Percentiles rank a stretch among this genome's conserved stretches.
Evolutionary conservation across 2,113 vertebrate genomes (phyloP).

Genomic region (Callipepla californica): DNA sequence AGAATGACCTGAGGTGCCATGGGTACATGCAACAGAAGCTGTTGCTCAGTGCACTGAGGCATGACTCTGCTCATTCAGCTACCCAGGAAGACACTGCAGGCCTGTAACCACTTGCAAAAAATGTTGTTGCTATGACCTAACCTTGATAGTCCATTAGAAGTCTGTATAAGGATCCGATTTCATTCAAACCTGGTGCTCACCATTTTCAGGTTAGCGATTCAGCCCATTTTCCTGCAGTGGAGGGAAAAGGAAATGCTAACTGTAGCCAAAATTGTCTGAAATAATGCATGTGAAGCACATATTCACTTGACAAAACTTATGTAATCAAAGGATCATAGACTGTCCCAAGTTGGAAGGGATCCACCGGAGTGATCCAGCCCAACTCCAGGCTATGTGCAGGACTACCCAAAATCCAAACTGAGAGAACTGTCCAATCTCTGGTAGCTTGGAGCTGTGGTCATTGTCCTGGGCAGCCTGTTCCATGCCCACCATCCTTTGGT

Average conservation of each 20-base stretch:
- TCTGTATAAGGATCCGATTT: not conserved
- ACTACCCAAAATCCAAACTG: not conserved
- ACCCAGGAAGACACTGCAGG: not conserved
- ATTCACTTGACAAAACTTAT: not conserved
- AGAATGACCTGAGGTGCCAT: not conserved
- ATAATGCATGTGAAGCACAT: not conserved
- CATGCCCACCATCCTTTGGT: not conserved
- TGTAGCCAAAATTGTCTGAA: not conserved
- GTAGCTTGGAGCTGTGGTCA: not conserved
- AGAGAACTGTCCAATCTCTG: not conserved
- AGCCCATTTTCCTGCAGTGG: not conserved
- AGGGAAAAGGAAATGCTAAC: not conserved
- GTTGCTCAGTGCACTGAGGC: too few relatives aligned
- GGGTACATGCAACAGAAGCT: too few relatives aligned
- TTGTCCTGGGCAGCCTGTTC: not conserved
- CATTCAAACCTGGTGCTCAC: not conserved
- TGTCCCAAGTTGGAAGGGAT: not conserved
- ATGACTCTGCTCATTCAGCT: rapidly evolving
- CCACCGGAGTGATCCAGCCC: not conserved
- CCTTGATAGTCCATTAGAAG: not conserved
- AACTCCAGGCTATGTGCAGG: not conserved
- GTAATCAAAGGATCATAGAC: not conserved
- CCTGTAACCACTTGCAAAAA: not conserved
- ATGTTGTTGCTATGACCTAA: not conserved
- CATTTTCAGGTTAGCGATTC: not conserved